Percentiles rank a stretch among this genome's conserved stretches.
phyloP scores from a whole-genome alignment of 2,113 vertebrate species.

The Thomomys bottae region DNA sequence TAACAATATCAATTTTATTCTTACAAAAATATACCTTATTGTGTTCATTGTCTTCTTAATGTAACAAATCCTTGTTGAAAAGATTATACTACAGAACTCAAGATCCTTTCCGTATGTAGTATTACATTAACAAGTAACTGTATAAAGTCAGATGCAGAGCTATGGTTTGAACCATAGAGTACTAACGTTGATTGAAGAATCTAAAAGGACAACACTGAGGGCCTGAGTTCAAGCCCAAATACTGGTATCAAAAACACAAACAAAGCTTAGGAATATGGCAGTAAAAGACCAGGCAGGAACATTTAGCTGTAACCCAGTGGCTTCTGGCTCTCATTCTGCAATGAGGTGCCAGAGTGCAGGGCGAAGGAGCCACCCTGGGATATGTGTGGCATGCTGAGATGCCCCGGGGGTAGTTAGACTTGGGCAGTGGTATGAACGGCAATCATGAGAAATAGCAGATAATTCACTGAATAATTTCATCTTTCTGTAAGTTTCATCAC shows the following conservation, averaged over 20 bases:
- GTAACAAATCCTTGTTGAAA: neutral
- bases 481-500: neutral
- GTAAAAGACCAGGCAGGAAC: neutral
- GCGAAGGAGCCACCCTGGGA: neutral
- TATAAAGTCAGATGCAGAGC: neutral
- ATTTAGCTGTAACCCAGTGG: neutral
- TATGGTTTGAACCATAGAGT: too few species aligned
- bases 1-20: neutral
- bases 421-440: conserved; percentile 11
- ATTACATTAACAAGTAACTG: neutral
- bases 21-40: neutral
- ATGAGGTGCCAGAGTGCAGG: neutral
- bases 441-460: conserved; percentile 45
- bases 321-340: conserved; percentile 24
- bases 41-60: neutral
- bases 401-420: conserved; percentile 38
- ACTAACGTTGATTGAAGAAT: too few species aligned
- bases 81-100: neutral
- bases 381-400: too few species aligned
- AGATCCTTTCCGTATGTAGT: neutral
- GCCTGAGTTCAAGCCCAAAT: too few species aligned
- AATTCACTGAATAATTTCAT: conserved; percentile 40
- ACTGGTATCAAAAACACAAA: too few species aligned
- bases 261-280: neutral
- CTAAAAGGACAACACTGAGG: too few species aligned